These are phyloP conservation scores for Psammodynastes pulverulentus DNA, from an alignment of 2,113 vertebrate genomes.

Conservation along the genomic window DNA sequence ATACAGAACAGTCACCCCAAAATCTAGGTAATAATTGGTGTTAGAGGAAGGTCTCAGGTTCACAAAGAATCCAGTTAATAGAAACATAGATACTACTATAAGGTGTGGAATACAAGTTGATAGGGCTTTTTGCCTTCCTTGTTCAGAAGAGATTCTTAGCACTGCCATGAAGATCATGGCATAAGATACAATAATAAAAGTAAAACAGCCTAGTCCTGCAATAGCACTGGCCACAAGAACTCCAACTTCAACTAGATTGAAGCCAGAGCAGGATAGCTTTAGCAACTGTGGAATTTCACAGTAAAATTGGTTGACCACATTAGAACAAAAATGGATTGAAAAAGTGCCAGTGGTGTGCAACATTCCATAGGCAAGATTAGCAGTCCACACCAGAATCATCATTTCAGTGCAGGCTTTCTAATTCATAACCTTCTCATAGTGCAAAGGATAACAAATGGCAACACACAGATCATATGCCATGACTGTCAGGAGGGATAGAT, in stretches of 20 bases:
- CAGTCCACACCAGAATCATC: neutral
- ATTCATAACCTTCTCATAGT: constrained; percentile 25
- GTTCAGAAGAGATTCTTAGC: neutral
- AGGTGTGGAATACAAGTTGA: neutral
- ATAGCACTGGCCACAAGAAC: neutral
- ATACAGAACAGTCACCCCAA: neutral
- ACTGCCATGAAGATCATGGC: neutral
- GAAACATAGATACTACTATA: neutral
- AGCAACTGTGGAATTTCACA: neutral
- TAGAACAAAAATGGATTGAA: neutral
- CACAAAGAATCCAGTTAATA: neutral
- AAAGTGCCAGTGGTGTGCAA: neutral
- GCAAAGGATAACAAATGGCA: too few relatives aligned
- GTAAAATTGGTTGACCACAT: neutral
- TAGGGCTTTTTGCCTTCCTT: neutral
- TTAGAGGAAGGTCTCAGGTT: neutral
- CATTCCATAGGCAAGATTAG: neutral
- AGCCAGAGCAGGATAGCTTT: neutral
- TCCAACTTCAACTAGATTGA: neutral
- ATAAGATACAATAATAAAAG: neutral
- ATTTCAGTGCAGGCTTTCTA: neutral
- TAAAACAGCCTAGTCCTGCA: neutral
- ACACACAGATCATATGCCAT: constrained; percentile 48
- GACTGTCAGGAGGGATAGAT: neutral
- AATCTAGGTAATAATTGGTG: neutral